These are phyloP conservation scores for Todus mexicanus DNA, from an alignment of 2,797 vertebrate genomes.

Conservation along the genomic window DNA sequence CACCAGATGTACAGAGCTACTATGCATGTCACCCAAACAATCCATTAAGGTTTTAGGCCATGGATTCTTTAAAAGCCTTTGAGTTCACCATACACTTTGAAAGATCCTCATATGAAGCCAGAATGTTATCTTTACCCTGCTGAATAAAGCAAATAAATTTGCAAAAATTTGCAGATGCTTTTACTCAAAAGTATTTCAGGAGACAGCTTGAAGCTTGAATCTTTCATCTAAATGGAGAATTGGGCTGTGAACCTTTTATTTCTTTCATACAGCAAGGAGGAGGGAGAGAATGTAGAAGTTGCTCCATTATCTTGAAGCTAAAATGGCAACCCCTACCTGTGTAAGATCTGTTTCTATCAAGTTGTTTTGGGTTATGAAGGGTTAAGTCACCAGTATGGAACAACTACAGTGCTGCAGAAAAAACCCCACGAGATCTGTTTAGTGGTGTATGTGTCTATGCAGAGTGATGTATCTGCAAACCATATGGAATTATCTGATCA, in stretches of 20 bases:
- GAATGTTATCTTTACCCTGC: constrained; percentile 25
- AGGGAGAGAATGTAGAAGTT: not conserved
- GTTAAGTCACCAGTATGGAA: not conserved
- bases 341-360: not conserved
- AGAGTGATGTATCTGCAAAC: not conserved
- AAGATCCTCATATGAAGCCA: constrained; percentile 4
- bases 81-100: not conserved
- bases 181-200: constrained; percentile 31
- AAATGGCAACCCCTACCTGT: not conserved
- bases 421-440: not conserved
- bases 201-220: not conserved
- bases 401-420: not conserved
- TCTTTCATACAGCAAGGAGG: not conserved
- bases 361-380: not conserved
- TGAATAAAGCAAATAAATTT: constrained; percentile 58
- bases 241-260: not conserved
- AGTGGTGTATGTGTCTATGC: not conserved
- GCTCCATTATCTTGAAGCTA: not conserved
- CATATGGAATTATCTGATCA: not conserved
- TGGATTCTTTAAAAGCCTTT: not conserved
- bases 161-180: constrained; percentile 54
- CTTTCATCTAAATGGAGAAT: constrained; percentile 7
- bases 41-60: constrained; percentile 1
- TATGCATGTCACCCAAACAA: not conserved
- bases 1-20: not conserved